These are phyloP conservation scores for Silurus lanzhouensis DNA, from an alignment of 2,797 vertebrate genomes.

Conservation along the genomic window DNA sequence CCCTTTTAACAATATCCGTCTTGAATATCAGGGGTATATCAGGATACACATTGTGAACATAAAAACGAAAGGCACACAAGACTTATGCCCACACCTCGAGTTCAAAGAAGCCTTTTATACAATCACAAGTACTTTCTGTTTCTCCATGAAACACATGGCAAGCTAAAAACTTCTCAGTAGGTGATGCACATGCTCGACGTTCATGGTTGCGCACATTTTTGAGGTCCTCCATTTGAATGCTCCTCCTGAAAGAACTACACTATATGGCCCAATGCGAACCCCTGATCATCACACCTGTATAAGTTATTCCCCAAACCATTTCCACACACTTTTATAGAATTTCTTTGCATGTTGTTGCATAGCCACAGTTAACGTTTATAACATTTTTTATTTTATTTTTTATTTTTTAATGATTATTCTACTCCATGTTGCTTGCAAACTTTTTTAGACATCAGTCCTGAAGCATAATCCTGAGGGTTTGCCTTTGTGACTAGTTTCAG, in stretches of 20 bases:
- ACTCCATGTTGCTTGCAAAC: not conserved
- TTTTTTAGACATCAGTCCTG: not conserved
- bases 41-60: not conserved
- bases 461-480: not conserved
- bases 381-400: not conserved
- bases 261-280: not conserved
- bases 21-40: not conserved
- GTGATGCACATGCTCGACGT: not conserved
- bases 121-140: not conserved
- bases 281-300: not conserved
- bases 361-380: not conserved
- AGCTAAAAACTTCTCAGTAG: not conserved
- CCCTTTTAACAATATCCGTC: not conserved
- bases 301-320: not conserved
- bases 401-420: no score
- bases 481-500: not conserved
- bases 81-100: not conserved
- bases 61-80: not conserved
- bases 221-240: no score
- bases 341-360: not conserved
- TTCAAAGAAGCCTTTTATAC: not conserved
- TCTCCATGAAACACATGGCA: not conserved
- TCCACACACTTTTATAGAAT: not conserved
- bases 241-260: no score
- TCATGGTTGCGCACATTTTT: no score